A percentile compares a stretch with the other conserved stretches of the same genome.
These are phyloP conservation scores for Dreissena rostriformis DNA, from an alignment of 1,140 invertebrate species.

Conservation along the genomic window DNA sequence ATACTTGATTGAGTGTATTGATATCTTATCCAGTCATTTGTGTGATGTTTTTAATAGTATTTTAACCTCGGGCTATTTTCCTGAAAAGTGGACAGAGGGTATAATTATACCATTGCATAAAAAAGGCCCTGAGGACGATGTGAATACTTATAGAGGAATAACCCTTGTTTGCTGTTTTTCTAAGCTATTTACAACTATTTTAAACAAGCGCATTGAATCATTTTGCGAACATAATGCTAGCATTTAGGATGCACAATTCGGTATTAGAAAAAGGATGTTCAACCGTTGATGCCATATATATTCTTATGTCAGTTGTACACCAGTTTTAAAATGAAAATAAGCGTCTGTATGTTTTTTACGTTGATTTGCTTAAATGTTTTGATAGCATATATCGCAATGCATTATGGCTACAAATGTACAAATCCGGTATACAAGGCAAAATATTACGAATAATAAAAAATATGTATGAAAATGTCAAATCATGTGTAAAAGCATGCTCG, in stretches of 20 bases:
- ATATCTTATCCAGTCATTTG: neutral
- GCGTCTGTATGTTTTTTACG: conserved; percentile 24
- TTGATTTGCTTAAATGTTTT: conserved; percentile 32
- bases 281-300: conserved; percentile 37
- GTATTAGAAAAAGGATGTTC: conserved; percentile 21
- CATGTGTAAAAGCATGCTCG: conserved; percentile 30
- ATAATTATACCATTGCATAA: conserved; percentile 18
- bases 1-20: neutral
- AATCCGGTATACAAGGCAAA: conserved; percentile 34
- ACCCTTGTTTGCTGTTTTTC: conserved; percentile 25
- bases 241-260: conserved; percentile 22
- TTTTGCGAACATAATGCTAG: conserved; percentile 1
- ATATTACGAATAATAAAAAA: conserved; percentile 19
- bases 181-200: conserved; percentile 40
- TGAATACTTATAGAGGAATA: conserved; percentile 42
- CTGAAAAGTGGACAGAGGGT: conserved; percentile 30
- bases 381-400: conserved; percentile 44
- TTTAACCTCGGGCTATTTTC: conserved; percentile 22
- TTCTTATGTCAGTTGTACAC: conserved; percentile 28
- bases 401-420: conserved; percentile 33
- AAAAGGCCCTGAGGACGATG: conserved; percentile 10
- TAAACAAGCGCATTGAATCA: conserved; percentile 10
- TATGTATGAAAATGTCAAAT: conserved; percentile 45
- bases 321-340: conserved; percentile 35
- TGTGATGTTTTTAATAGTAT: conserved; percentile 3